Conservation (phyloP, 2,888 invertebrate species). For the Erpobdella octoculata region DNA sequence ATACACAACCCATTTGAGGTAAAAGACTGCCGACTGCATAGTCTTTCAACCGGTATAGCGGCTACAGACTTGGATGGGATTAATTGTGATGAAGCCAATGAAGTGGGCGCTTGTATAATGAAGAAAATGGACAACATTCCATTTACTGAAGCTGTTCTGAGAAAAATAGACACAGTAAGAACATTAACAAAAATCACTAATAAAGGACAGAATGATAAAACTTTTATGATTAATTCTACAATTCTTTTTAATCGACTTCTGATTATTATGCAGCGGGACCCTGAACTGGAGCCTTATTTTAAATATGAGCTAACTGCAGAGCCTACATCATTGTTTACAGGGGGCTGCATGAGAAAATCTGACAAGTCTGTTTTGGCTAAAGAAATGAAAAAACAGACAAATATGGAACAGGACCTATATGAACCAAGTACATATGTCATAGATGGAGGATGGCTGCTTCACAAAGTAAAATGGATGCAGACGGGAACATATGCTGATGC, state of each 20-base stretch:
- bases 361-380: too few species aligned
- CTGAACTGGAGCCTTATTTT: not conserved
- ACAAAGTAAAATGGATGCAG: too few species aligned
- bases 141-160: not conserved
- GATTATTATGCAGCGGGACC: not conserved
- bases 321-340: not conserved
- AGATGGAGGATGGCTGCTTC: too few species aligned
- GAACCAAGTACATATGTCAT: not conserved
- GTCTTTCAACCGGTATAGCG: not conserved
- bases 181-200: not conserved
- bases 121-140: not conserved
- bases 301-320: too few species aligned
- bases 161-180: not conserved
- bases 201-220: too few species aligned
- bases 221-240: too few species aligned
- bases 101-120: not conserved
- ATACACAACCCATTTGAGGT: not conserved
- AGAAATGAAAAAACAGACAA: too few species aligned
- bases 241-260: too few species aligned
- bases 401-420: too few species aligned
- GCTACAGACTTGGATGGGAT: not conserved
- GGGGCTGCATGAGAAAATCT: too few species aligned
- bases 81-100: not conserved
- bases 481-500: too few species aligned
- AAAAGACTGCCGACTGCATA: too few species aligned